Percentiles rank a stretch among this genome's conserved stretches.
Conservation (phyloP, 2,113 vertebrate genomes). For the Pseudonaja textilis region DNA sequence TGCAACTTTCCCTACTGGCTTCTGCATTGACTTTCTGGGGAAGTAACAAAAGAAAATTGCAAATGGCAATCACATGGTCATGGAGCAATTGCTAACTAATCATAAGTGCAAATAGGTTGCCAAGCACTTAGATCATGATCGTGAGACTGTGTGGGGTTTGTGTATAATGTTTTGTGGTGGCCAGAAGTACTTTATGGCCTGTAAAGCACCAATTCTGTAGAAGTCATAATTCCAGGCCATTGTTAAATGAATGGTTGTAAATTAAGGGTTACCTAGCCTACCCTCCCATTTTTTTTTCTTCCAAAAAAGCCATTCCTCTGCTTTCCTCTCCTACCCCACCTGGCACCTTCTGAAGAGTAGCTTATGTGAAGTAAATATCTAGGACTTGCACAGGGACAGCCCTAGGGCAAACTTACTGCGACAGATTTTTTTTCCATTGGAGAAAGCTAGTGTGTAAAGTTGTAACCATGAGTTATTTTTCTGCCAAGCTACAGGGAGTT, state of each 20-base stretch:
- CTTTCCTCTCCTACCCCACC: not conserved
- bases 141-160: not conserved
- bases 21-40: not conserved
- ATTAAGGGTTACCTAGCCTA: not conserved
- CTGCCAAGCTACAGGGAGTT: constrained; percentile 14
- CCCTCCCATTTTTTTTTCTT: not conserved
- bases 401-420: not conserved
- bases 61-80: not conserved
- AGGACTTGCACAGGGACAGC: not conserved
- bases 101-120: not conserved
- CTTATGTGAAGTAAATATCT: not conserved
- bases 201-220: not conserved
- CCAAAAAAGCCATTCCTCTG: not conserved
- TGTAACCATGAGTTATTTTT: constrained; percentile 12
- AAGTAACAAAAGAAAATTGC: not conserved
- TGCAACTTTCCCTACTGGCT: too few species aligned
- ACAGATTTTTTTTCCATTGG: not conserved
- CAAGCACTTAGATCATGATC: not conserved
- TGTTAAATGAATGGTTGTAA: not conserved
- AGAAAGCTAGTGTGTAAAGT: constrained; percentile 8
- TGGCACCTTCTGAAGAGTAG: not conserved
- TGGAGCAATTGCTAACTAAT: not conserved
- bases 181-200: not conserved
- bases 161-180: not conserved
- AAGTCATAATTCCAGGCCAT: not conserved